Base-by-base conservation (phyloP, 2,797 vertebrate genomes). In the Nannoperca obscura region DNA sequence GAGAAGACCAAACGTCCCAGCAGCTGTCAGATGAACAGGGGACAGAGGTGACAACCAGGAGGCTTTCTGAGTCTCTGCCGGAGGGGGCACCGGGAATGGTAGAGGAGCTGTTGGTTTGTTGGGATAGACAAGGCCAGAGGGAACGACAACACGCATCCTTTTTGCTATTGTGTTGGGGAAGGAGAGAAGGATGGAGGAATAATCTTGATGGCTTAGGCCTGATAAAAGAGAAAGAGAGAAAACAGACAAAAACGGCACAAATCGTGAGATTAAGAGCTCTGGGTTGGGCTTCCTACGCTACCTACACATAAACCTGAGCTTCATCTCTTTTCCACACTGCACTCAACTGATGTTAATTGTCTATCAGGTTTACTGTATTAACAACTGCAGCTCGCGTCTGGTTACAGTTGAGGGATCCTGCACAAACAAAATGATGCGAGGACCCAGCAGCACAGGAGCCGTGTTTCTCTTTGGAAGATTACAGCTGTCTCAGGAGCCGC, bases 201-300 rank as follows among this genome's bases (percentile, higher is more conserved):
- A 95, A 90, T 95, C 95, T 95, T 87, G 93, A 95, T 92, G 95
- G 94, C 91, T 95, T 95, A 96, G 93, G 95, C 96, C 96, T 96
- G 93, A 95, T 92, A 85, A 93, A 84, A 92, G 90, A 92, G 87
- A 92, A 71, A 94, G 78, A 93, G 82, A 93, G 78, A 93, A 71
- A 94, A 54, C 67, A 89, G 75, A 84, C 82, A 91, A 77, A 93
- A 88, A 95, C 50, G 58, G 80, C 87, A 94, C 85, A 95, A 87
- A 91, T 89, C 20, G 83, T 91, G 78, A 95, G 90, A 92, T 93
- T 90, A 84, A 82, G 84, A 87, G 82, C 76, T 91, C 46, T 80
- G 74, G 85, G 86, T 62, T 57, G 82, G 86, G 57, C 55, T 80
- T 80, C 81, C 85, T 88, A 49, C 14, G 0, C 84, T 81, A 74